Evolutionary conservation across 1,140 invertebrate genomes (phyloP).

Genomic region (Lutraria rhynchaena): DNA sequence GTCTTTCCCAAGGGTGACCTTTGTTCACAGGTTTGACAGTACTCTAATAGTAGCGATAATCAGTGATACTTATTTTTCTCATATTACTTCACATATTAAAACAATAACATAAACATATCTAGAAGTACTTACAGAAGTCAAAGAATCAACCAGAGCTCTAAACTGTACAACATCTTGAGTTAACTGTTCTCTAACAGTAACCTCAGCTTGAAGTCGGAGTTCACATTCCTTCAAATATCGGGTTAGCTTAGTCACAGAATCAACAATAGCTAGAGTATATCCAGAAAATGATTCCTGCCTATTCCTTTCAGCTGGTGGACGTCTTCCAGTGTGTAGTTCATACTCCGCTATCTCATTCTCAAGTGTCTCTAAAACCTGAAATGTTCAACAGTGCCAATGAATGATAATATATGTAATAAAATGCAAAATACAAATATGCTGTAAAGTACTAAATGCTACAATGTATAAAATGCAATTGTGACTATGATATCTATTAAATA

Average conservation of each 20-base stretch:
- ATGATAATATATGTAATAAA: too few species aligned
- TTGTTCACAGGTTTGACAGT: too few species aligned
- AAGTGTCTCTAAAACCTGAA: slow-evolving; percentile 73
- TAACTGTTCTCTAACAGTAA: slow-evolving; percentile 76
- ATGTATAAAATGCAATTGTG: too few species aligned
- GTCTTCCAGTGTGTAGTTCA: slow-evolving; percentile 74
- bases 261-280: slow-evolving; percentile 77
- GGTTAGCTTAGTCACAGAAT: slow-evolving; percentile 75
- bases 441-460: too few species aligned
- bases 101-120: neutral
- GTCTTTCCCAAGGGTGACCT: too few species aligned
- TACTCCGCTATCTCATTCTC: slow-evolving; percentile 76
- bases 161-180: slow-evolving; percentile 77
- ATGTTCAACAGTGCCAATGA: too few species aligned
- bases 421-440: too few species aligned
- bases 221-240: slow-evolving; percentile 79
- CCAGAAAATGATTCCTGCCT: slow-evolving; percentile 76
- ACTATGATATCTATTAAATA: too few species aligned
- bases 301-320: slow-evolving; percentile 66
- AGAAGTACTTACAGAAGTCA: slow-evolving; percentile 73
- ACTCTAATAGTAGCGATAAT: too few species aligned
- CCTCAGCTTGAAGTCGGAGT: slow-evolving; percentile 71
- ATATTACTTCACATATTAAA: neutral
- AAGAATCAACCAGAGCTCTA: slow-evolving; percentile 73
- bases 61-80: too few species aligned